Evolutionary conservation across 2,797 vertebrate species (phyloP).

Genomic region (Molothrus ater): DNA sequence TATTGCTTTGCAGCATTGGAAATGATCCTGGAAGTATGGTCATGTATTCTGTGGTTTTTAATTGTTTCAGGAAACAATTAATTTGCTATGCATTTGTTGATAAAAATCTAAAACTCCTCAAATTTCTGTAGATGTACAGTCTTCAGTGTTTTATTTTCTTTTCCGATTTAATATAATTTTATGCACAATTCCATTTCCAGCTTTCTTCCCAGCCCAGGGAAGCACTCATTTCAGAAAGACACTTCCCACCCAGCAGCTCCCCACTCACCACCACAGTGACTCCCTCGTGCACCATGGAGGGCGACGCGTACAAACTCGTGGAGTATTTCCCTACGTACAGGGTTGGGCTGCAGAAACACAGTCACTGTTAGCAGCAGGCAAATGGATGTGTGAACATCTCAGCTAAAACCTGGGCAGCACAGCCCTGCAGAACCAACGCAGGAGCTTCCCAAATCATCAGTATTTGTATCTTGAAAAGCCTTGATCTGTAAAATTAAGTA

Average conservation of each 20-base stretch:
- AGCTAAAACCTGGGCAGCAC: background rate
- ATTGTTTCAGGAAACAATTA: background rate
- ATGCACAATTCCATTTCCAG: background rate
- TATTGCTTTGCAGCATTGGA: background rate
- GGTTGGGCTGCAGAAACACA: constrained; percentile 83
- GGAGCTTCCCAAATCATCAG: background rate
- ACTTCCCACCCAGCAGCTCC: background rate
- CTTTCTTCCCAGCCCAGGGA: background rate
- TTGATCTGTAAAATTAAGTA: background rate
- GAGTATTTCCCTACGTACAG: constrained; percentile 96
- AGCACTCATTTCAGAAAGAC: background rate
- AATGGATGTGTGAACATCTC: background rate
- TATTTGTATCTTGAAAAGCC: background rate
- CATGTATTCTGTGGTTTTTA: background rate
- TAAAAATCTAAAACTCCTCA: background rate
- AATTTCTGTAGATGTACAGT: background rate
- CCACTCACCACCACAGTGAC: constrained; percentile 95
- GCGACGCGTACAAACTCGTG: constrained; percentile 92
- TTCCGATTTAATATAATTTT: background rate
- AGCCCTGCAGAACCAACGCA: background rate
- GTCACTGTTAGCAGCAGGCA: background rate
- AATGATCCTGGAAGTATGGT: background rate
- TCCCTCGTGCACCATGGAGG: constrained; percentile 95
- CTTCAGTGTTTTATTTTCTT: background rate
- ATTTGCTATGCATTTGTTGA: background rate